Evolutionary conservation across 2,888 invertebrate genomes (phyloP).

Genomic region (Drosophila anomalata): DNA sequence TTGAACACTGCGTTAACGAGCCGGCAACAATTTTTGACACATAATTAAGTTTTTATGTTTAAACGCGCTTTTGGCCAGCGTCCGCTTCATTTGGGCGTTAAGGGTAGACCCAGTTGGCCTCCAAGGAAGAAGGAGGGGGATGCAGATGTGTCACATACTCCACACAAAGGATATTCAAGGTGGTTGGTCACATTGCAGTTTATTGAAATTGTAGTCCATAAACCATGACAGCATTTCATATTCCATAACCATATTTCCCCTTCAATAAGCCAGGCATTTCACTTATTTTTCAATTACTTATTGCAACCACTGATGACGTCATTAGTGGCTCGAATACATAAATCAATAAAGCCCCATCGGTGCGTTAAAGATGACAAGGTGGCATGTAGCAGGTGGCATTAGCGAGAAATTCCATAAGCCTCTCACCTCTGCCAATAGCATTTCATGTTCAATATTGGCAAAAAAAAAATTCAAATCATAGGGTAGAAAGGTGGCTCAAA

Average conservation of each 20-base stretch:
- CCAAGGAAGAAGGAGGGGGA: not conserved
- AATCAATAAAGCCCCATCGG: constrained; percentile 73
- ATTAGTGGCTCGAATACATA: constrained; percentile 27
- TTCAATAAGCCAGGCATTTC: constrained; percentile 1
- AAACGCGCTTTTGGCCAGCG: constrained; percentile 40
- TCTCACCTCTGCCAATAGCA: constrained; percentile 18
- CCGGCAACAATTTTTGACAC: constrained; percentile 61
- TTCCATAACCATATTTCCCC: not conserved
- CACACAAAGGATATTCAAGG: constrained; percentile 25
- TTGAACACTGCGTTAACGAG: constrained; percentile 58
- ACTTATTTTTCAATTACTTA: constrained; percentile 6
- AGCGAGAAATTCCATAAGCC: constrained; percentile 45
- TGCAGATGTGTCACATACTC: constrained; percentile 9
- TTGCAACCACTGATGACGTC: constrained; percentile 23
- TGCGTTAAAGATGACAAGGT: constrained; percentile 40
- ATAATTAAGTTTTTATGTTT: constrained; percentile 72
- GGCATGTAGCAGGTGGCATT: constrained; percentile 52
- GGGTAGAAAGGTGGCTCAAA: not conserved
- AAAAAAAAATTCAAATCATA: constrained; percentile 6
- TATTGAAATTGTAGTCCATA: not conserved
- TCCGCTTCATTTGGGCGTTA: constrained; percentile 27
- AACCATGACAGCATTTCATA: not conserved
- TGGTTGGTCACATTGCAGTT: not conserved
- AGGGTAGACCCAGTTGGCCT: constrained; percentile 1
- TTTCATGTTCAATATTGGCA: constrained; percentile 6